A percentile compares a stretch with the other conserved stretches of the same genome.
Conservation (phyloP, 2,888 invertebrate species). For the Cephus runcator region DNA sequence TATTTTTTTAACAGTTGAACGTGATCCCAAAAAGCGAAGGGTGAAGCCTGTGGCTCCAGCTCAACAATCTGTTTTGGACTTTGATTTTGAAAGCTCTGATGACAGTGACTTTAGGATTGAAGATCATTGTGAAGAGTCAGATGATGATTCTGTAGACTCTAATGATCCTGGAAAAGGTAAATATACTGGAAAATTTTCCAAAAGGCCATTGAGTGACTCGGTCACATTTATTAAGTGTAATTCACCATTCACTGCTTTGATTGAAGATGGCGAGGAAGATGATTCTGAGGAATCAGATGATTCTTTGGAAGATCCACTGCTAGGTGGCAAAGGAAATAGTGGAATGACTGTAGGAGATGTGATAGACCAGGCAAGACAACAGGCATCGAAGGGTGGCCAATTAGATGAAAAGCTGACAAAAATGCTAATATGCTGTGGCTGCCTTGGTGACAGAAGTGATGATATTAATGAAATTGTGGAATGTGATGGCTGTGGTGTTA, state of each 20-base stretch:
- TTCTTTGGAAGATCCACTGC: slow-evolving; percentile 61
- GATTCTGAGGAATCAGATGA: slow-evolving; percentile 64
- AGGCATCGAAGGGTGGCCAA: slow-evolving; percentile 61
- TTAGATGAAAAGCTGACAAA: slow-evolving; percentile 70
- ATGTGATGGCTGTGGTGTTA: slow-evolving; percentile 96
- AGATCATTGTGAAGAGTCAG: slow-evolving; percentile 83
- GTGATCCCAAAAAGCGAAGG: slow-evolving; percentile 83
- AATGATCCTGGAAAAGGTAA: slow-evolving; percentile 74
- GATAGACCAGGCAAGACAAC: slow-evolving; percentile 67
- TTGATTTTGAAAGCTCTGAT: slow-evolving; percentile 91
- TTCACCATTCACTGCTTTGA: background rate
- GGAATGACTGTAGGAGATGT: slow-evolving; percentile 67
- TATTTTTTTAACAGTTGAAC: slow-evolving; percentile 66
- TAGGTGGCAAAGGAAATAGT: slow-evolving; percentile 55
- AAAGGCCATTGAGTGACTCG: background rate
- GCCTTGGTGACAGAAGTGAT: slow-evolving; percentile 92
- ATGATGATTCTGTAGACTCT: slow-evolving; percentile 80
- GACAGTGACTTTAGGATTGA: slow-evolving; percentile 95
- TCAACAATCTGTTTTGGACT: slow-evolving; percentile 78
- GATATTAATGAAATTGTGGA: slow-evolving; percentile 96
- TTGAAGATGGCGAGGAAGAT: slow-evolving; percentile 46
- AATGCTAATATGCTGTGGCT: slow-evolving; percentile 90
- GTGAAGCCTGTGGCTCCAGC: slow-evolving; percentile 83
- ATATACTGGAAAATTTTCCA: slow-evolving; percentile 14
- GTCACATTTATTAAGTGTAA: background rate